Percentiles rank a stretch among this genome's conserved stretches.
Evolutionary conservation across 2,113 vertebrate genomes (phyloP).

Genomic region (Oncorhynchus keta): DNA sequence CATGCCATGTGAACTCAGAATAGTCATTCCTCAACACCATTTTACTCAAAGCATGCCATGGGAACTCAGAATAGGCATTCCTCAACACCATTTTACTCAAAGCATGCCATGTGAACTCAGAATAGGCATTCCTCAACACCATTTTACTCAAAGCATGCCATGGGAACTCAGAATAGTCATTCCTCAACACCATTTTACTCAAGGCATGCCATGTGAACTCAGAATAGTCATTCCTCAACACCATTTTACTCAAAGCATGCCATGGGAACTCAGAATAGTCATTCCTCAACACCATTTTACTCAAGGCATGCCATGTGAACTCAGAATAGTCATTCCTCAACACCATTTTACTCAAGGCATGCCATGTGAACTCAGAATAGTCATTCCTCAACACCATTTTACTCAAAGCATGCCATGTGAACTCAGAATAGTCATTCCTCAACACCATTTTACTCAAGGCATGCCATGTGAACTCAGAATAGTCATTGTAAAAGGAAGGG

Average conservation of each 20-base stretch:
- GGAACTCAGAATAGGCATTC: slow-evolving; percentile 9
- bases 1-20: slow-evolving; percentile 10
- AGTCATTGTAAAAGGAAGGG: slow-evolving; percentile 14
- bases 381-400: slow-evolving; percentile 3
- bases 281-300: slow-evolving; percentile 3
- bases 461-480: slow-evolving; percentile 8
- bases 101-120: slow-evolving; percentile 7
- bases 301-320: slow-evolving; percentile 11
- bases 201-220: slow-evolving; percentile 7
- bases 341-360: not conserved
- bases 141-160: no score
- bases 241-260: not conserved
- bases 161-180: slow-evolving; percentile 9
- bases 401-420: slow-evolving; percentile 4
- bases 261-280: slow-evolving; percentile 8
- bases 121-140: slow-evolving; percentile 9
- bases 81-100: not conserved
- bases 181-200: slow-evolving; percentile 2
- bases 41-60: not conserved
- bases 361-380: slow-evolving; percentile 8
- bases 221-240: slow-evolving; percentile 8
- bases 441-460: not conserved
- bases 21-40: slow-evolving; percentile 1
- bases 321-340: not conserved
- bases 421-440: not conserved